phyloP scores from a whole-genome alignment of 2,113 vertebrate species.

The Clinocottus analis region DNA sequence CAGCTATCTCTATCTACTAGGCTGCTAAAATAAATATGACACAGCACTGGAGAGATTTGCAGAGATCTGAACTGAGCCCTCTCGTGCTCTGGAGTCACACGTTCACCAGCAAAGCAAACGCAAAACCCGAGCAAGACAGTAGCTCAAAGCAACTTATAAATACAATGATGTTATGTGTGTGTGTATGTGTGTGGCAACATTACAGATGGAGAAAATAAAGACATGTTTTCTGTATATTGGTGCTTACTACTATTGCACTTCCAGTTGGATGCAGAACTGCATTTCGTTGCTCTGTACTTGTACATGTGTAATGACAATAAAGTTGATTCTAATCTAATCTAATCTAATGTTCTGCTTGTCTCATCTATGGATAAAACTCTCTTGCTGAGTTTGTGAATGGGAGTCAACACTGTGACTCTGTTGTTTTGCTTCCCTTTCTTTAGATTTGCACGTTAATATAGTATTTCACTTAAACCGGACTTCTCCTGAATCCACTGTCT shows the following conservation, averaged over 20 bases:
- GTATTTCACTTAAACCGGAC: neutral
- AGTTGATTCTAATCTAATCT: too few species aligned
- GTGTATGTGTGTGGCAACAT: slow-evolving; percentile 21
- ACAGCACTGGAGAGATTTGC: slow-evolving; percentile 60
- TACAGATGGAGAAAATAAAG: neutral
- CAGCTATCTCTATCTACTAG: slow-evolving; percentile 64
- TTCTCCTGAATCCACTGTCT: neutral
- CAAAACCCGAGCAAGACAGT: slow-evolving; percentile 5
- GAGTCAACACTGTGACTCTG: neutral
- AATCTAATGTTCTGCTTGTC: neutral
- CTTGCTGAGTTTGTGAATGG: neutral
- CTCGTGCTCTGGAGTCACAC: slow-evolving; percentile 28
- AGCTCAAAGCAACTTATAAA: slow-evolving; percentile 31
- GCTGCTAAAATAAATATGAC: slow-evolving; percentile 76
- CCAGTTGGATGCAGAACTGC: too few species aligned
- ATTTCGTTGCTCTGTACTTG: too few species aligned
- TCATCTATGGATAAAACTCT: neutral
- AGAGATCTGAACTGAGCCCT: slow-evolving; percentile 56
- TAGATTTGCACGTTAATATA: neutral
- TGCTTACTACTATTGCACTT: too few species aligned
- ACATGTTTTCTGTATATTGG: neutral
- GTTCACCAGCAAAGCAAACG: slow-evolving; percentile 40
- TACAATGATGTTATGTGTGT: slow-evolving; percentile 7
- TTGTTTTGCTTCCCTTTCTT: neutral
- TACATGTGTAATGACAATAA: too few species aligned